These are phyloP conservation scores for Scomber colias DNA, from an alignment of 2,113 vertebrate species.

Conservation along the genomic window DNA sequence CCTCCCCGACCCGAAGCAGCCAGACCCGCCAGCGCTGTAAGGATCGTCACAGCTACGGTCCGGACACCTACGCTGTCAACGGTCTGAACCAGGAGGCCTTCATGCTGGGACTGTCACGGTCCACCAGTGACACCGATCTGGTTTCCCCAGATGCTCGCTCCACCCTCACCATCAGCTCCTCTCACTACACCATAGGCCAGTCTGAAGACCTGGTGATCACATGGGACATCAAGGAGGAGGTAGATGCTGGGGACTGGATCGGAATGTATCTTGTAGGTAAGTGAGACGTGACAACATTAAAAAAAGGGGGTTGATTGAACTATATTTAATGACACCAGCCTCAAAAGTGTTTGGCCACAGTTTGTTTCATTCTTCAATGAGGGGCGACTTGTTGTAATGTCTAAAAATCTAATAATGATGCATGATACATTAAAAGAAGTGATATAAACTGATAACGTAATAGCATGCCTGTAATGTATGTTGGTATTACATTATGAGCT, in stretches of 20 bases:
- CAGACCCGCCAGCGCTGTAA: slow-evolving; percentile 93
- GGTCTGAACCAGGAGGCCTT: slow-evolving; percentile 82
- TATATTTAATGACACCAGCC: no score
- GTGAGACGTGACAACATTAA: slow-evolving; percentile 42
- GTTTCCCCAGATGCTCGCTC: slow-evolving; percentile 95
- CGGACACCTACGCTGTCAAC: slow-evolving; percentile 89
- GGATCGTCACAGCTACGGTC: slow-evolving; percentile 92
- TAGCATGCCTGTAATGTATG: no score
- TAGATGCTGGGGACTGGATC: slow-evolving; percentile 98
- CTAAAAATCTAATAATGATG: no score
- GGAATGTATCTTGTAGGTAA: slow-evolving; percentile 98
- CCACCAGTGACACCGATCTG: slow-evolving; percentile 95
- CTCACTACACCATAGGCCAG: slow-evolving; percentile 92
- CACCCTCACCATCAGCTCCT: slow-evolving; percentile 93
- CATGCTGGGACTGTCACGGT: slow-evolving; percentile 88
- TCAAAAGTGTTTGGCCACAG: no score
- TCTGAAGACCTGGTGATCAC: slow-evolving; percentile 92
- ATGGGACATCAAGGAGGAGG: slow-evolving; percentile 99
- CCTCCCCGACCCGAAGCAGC: slow-evolving; percentile 92
- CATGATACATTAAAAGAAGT: no score
- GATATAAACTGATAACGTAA: no score
- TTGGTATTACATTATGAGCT: no score
- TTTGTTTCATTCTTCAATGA: no score
- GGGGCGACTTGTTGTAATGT: no score
- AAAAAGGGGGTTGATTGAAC: background rate